Evolutionary conservation across 2,113 vertebrate species (phyloP), one percentile per base, ranked within the genome.

Genomic region (Columba janthina): DNA sequence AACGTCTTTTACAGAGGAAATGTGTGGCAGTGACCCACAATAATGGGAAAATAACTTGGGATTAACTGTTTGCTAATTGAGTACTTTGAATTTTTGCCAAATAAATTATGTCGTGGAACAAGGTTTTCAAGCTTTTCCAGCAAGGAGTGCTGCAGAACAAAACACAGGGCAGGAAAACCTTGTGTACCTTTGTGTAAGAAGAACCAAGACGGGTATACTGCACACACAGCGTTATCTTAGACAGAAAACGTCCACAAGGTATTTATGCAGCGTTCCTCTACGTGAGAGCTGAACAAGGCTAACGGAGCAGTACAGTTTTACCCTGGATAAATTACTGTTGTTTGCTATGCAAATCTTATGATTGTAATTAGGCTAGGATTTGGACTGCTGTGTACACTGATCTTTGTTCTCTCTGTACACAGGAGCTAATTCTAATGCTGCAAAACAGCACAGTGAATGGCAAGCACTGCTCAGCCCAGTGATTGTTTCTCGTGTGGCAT

Each of bases 311-410:
- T 71, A 10, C 56, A 10, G 38, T 93, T 94, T 64, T 92, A 31
- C 82, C 65, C 70, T 6, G 14, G 86, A 85, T 90, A 93, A 92
- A 95, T 95, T 95, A 81, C 92, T 78, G 34, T 84, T 93, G 90
- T 93, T 96, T 94, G 90, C 92, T 90, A 90, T 95, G 88, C 93
- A 94, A 97, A 96, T 97, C 94, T 94, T 92, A 94, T 92, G 92
- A 94, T 90, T 96, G 93, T 94, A 96, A 94, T 97, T 97, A 97
- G 79, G 86, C 72, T 77, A 28, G 85, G 96, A 96, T 96, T 96
- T 96, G 88, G 80, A 36, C 53, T 57, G 42, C 90, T 92, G 25
- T 92, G 88, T 92, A 86, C 95, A 57, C 94, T 96, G 95, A 92
- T 96, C 96, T 96, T 96, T 97, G 96, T 94, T 96, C 91, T 87